Evolutionary conservation across 2,888 invertebrate genomes (phyloP), one percentile per base, ranked within the genome.

Genomic region (Prenolepis imparis): DNA sequence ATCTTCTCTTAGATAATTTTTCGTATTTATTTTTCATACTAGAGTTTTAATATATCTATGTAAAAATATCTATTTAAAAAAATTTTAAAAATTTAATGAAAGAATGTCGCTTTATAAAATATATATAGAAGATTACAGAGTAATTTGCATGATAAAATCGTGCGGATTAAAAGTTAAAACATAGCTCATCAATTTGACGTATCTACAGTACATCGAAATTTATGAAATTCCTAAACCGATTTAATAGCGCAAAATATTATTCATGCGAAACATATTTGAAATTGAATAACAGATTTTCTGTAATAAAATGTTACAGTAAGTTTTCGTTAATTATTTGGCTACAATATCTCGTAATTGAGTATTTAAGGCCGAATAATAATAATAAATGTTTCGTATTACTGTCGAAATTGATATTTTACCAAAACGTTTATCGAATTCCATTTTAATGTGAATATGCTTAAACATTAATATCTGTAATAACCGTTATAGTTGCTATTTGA

Each of bases 351-450:
- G 9, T 12, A 55, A 67, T 77, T 55, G 12, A 55, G 4, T 12
- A 66, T 67, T 67, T 66, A 52, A 52, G 24, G 18, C 3, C 36
- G 21, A 36, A 48, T 36, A 52, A 66, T 24, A 36, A 48, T 36
- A 52, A 66, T 24, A 66, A 75, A 24, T 36, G 11, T 41, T 24
- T 64, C 39, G 15, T 28, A 55, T 59, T 75, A 39, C 24, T 18
- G 39, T n/a, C 12, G 39, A 52, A 52, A 77, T 44, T 39, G 15
- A 66, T 77, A 64, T 64, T 24, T 55, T 39, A n/a, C 4, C n/a
- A 48, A 75, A 75, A 52, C n/a, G 18, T 9, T 1, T 70, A 77
- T 78, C 41, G 55, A 78, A n/a, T 59, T 28, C 39, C 9, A 32
- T 70, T n/a, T 70, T 44, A 57, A 15, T 21, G 21, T 12, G 12